Conservation (phyloP, 2,888 invertebrate genomes). For the Ypsolopha sequella region DNA sequence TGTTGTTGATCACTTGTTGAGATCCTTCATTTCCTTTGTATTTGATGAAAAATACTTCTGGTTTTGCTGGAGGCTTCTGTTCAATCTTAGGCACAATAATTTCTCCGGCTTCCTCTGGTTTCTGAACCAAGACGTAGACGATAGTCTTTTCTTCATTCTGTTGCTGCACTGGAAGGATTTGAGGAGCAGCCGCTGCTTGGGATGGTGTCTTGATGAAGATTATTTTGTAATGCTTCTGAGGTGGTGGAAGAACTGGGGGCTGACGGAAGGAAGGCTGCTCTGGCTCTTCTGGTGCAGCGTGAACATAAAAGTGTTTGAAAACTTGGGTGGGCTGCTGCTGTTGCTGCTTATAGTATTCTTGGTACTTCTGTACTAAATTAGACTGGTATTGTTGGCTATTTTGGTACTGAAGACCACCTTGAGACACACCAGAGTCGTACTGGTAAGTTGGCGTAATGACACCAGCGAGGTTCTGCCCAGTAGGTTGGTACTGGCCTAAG, state of each 20-base stretch:
- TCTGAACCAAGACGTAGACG: slow-evolving; percentile 82
- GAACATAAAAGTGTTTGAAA: slow-evolving; percentile 67
- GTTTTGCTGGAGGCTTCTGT: slow-evolving; percentile 79
- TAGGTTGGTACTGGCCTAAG: neutral
- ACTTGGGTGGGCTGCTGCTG: slow-evolving; percentile 81
- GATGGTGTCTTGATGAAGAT: slow-evolving; percentile 84
- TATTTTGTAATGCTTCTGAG: slow-evolving; percentile 84
- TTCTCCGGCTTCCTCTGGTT: slow-evolving; percentile 78
- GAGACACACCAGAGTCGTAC: neutral
- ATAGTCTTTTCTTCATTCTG: slow-evolving; percentile 82
- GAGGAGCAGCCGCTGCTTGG: slow-evolving; percentile 73
- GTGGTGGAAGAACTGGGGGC: slow-evolving; percentile 69
- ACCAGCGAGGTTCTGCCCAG: neutral
- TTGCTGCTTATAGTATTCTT: slow-evolving; percentile 76
- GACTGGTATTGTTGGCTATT: neutral
- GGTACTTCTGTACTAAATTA: slow-evolving; percentile 25
- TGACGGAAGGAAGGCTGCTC: slow-evolving; percentile 69
- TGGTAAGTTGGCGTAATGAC: neutral
- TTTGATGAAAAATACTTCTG: slow-evolving; percentile 83
- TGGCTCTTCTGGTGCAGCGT: slow-evolving; percentile 57
- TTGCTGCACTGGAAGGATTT: slow-evolving; percentile 74
- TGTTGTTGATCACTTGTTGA: slow-evolving; percentile 54
- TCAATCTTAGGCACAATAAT: slow-evolving; percentile 75
- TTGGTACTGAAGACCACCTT: slow-evolving; percentile 5
- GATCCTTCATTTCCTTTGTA: slow-evolving; percentile 76